These are phyloP conservation scores for Ictalurus furcatus DNA, from an alignment of 2,113 vertebrate genomes.

Conservation along the genomic window DNA sequence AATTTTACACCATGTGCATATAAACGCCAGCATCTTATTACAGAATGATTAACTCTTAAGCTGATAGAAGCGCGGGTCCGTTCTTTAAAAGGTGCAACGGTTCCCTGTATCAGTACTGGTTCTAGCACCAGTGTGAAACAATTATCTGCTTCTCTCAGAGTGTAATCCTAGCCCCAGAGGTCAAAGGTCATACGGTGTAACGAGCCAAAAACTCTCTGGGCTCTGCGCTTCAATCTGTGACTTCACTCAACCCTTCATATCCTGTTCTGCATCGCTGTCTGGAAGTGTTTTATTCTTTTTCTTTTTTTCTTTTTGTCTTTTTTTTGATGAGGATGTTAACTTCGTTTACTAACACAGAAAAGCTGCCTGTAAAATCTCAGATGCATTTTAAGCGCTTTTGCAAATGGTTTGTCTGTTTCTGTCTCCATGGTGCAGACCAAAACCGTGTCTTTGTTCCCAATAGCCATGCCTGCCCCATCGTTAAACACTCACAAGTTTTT, in stretches of 20 bases:
- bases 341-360: background rate
- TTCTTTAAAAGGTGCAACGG: background rate
- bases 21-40: background rate
- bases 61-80: background rate
- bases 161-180: background rate
- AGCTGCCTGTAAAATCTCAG: background rate
- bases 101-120: background rate
- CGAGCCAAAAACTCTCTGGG: background rate
- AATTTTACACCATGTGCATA: background rate
- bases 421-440: background rate
- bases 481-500: background rate
- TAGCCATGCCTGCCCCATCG: background rate
- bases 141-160: background rate
- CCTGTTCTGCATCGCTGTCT: background rate
- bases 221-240: background rate
- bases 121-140: background rate
- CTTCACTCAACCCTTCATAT: background rate
- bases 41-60: background rate
- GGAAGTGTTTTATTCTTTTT: background rate
- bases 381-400: no score
- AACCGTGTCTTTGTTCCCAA: background rate
- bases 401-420: background rate
- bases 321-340: background rate
- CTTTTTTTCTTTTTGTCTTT: background rate
- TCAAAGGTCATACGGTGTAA: background rate